Evolutionary conservation across 2,113 vertebrate genomes (phyloP), one percentile per base, ranked within the genome.

Genomic region (Pogonocichla stellata): DNA sequence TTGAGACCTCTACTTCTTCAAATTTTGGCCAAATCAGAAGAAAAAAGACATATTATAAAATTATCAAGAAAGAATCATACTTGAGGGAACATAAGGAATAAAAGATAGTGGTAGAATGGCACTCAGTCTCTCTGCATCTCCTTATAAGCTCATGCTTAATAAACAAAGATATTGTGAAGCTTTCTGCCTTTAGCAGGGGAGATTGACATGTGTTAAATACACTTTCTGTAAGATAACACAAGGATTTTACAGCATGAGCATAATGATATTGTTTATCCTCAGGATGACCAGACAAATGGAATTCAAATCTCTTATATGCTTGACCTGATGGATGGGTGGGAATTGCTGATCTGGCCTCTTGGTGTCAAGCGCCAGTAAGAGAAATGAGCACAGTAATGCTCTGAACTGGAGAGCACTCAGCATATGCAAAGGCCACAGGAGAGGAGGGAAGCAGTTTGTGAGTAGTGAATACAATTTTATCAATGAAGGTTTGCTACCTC

Each of bases 181-280:
- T 60, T 79, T 86, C 53, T 80, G 14, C 19, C 56, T 79, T 80
- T 61, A 12, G 8, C 17, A 69, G 8, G 8, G 34, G 18, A 50
- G 25, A 28, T 33, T 42, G 7, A 2, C 5, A 3, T 29, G 6
- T 67, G 15, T 50, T 66, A 78, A 70, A 78, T n/a, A 18, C 3
- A 50, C 2, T 4, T 87, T 66, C 56, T 81, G 17, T 57, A 9
- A 0, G 0, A 19, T 3, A 79, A 34, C 11, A 75, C 5, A 31
- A 72, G 31, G 15, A 73, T 31, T 74, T 84, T 70, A n/a, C 25
- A 23, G 5, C 5, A 28, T 48, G 18, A 69, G 25, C 57, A 24
- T 29, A 53, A 36, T 0, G 1, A 38, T 58, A 25, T 66, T 38
- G 40, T 29, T 3, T 61, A 31, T 62, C 23, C 3, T 67, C 34